These are phyloP conservation scores for Epizoanthus scotinus DNA, from an alignment of 92 coral and sea anemone species.

Conservation along the genomic window DNA sequence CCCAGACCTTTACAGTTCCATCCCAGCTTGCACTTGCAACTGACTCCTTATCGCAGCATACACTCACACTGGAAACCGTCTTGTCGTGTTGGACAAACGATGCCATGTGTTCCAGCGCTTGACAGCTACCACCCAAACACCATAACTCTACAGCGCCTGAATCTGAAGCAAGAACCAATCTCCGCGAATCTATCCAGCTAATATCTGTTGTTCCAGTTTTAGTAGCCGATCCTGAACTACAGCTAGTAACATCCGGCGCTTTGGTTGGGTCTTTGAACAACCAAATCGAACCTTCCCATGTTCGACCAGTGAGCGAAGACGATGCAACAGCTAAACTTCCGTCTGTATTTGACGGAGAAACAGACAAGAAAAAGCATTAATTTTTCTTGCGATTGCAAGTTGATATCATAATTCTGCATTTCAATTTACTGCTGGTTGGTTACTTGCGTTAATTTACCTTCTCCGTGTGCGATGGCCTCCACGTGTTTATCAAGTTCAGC, in stretches of 20 bases:
- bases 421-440: not conserved
- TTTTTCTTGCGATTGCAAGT: not conserved
- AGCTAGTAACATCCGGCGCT: slow-evolving; percentile 89
- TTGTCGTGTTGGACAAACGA: slow-evolving; percentile 80
- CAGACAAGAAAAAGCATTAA: not conserved
- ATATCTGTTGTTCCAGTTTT: slow-evolving; percentile 90
- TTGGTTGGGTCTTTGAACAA: slow-evolving; percentile 87
- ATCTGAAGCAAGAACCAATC: slow-evolving; percentile 84
- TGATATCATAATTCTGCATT: not conserved
- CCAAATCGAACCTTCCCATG: slow-evolving; percentile 98
- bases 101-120: slow-evolving; percentile 82
- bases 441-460: slow-evolving; percentile 52
- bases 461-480: slow-evolving; percentile 82
- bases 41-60: slow-evolving; percentile 75
- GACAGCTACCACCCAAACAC: slow-evolving; percentile 81
- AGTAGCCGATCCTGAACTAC: slow-evolving; percentile 81
- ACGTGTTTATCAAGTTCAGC: slow-evolving; percentile 71
- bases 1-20: slow-evolving; percentile 92
- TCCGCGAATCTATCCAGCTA: slow-evolving; percentile 85
- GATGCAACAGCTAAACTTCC: slow-evolving; percentile 90
- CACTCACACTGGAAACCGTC: slow-evolving; percentile 79
- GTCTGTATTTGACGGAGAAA: slow-evolving; percentile 41
- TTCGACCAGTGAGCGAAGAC: slow-evolving; percentile 84
- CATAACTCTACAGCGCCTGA: slow-evolving; percentile 86
- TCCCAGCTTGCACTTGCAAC: slow-evolving; percentile 91